Conservation (phyloP, 2,888 invertebrate species). For the Drosophila nigricruria region DNA sequence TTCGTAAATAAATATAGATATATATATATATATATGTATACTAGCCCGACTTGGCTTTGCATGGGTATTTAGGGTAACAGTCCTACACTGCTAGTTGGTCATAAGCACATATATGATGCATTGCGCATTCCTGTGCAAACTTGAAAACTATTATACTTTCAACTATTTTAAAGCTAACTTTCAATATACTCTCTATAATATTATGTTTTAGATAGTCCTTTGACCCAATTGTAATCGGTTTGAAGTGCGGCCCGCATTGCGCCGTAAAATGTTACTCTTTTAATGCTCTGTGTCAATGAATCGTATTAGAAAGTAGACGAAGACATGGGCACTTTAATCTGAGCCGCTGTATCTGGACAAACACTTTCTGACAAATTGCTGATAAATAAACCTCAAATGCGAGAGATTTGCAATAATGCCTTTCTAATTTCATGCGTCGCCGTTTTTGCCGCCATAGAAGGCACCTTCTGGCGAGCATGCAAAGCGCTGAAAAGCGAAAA, state of each 20-base stretch:
- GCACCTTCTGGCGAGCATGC: constrained; percentile 66
- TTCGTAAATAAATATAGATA: no score
- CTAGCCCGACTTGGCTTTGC: no score
- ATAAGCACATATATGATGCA: no score
- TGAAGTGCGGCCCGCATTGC: not conserved
- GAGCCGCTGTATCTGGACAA: constrained; percentile 73
- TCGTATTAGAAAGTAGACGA: constrained; percentile 70
- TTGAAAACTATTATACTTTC: no score
- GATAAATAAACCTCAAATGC: constrained; percentile 76
- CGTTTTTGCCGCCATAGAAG: constrained; percentile 41
- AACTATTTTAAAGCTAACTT: no score
- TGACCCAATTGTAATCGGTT: constrained; percentile 17
- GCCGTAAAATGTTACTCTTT: constrained; percentile 18
- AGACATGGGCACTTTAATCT: constrained; percentile 68
- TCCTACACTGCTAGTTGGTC: no score
- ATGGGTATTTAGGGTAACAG: no score
- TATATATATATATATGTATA: no score
- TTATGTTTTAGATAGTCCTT: not conserved
- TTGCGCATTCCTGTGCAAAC: no score
- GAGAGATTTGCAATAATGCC: constrained; percentile 77
- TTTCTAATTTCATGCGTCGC: constrained; percentile 78
- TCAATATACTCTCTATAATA: not conserved
- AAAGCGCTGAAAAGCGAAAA: constrained; percentile 62
- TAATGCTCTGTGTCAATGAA: constrained; percentile 64
- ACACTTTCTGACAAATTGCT: constrained; percentile 79